Percentiles rank a stretch among this genome's conserved stretches.
Conservation (phyloP, 2,113 vertebrate genomes). For the Amphiprion percula region DNA sequence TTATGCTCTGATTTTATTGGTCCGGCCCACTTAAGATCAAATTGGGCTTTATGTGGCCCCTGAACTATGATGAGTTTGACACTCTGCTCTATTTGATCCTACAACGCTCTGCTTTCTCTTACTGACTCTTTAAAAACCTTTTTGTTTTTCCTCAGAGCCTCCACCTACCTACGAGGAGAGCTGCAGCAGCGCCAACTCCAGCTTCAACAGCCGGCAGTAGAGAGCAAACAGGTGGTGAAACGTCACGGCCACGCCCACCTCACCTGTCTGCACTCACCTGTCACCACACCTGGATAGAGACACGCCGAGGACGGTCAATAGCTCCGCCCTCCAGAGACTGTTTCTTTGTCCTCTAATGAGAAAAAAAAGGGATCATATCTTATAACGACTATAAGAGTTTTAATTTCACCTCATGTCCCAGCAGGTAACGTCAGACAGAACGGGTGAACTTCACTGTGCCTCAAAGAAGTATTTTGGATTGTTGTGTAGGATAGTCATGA, state of each 20-base stretch:
- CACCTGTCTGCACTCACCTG: slow-evolving; percentile 44
- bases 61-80: no score
- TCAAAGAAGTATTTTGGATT: slow-evolving; percentile 48
- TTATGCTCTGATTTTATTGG: no score
- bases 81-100: no score
- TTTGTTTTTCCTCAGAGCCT: slow-evolving; percentile 86
- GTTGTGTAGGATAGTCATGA: slow-evolving; percentile 16
- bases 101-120: no score
- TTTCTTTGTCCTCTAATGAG: slow-evolving; percentile 33
- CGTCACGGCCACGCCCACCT: slow-evolving; percentile 14
- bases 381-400: slow-evolving; percentile 48
- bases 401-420: slow-evolving; percentile 35
- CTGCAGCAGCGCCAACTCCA: slow-evolving; percentile 88
- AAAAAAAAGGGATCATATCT: slow-evolving; percentile 60
- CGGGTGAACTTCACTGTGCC: slow-evolving; percentile 65
- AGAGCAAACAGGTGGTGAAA: slow-evolving; percentile 27
- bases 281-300: slow-evolving; percentile 44
- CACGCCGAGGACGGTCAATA: slow-evolving; percentile 10
- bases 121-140: not conserved
- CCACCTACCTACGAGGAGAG: slow-evolving; percentile 97
- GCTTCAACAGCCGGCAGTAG: slow-evolving; percentile 81
- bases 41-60: no score
- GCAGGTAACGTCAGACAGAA: slow-evolving; percentile 33
- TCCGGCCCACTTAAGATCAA: no score
- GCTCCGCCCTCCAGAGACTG: slow-evolving; percentile 27